Conservation (phyloP, 2,797 vertebrate species). For the Anguilla anguilla region DNA sequence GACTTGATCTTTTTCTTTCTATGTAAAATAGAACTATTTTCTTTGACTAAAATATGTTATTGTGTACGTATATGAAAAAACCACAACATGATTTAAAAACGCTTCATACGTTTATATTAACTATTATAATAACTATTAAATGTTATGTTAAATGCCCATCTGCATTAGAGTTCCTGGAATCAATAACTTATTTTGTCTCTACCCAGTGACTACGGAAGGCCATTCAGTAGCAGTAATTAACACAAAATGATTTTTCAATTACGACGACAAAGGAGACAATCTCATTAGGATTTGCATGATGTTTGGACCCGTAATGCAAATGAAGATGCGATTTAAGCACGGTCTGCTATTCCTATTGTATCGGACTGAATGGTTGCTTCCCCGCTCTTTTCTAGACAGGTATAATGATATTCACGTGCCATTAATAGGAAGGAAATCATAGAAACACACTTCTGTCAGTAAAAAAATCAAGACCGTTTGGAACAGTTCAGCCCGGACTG, state of each 20-base stretch:
- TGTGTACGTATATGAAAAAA: neutral
- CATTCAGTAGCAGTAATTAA: slow-evolving; percentile 74
- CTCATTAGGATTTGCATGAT: slow-evolving; percentile 81
- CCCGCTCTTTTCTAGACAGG: slow-evolving; percentile 70
- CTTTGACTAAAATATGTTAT: neutral
- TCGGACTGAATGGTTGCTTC: slow-evolving; percentile 65
- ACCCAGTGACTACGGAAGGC: slow-evolving; percentile 69
- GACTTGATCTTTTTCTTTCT: neutral
- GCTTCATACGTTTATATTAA: too few relatives aligned
- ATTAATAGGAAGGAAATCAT: slow-evolving; percentile 66
- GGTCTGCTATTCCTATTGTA: slow-evolving; percentile 78
- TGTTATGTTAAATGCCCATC: slow-evolving; percentile 20
- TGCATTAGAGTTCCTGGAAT: slow-evolving; percentile 54
- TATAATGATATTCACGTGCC: slow-evolving; percentile 78
- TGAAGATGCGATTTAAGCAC: slow-evolving; percentile 77
- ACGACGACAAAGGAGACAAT: slow-evolving; percentile 74
- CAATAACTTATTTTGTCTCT: slow-evolving; percentile 70
- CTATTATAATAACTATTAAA: too few relatives aligned
- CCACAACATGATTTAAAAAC: neutral
- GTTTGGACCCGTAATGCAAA: slow-evolving; percentile 74
- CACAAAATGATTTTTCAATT: slow-evolving; percentile 77
- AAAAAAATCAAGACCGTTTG: slow-evolving; percentile 21
- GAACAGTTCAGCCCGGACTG: neutral
- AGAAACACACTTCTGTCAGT: slow-evolving; percentile 49
- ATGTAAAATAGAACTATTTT: neutral